Evolutionary conservation across 2,888 invertebrate genomes (phyloP), one percentile per base, ranked within the genome.

Genomic region (Pristionchus arcanus): DNA sequence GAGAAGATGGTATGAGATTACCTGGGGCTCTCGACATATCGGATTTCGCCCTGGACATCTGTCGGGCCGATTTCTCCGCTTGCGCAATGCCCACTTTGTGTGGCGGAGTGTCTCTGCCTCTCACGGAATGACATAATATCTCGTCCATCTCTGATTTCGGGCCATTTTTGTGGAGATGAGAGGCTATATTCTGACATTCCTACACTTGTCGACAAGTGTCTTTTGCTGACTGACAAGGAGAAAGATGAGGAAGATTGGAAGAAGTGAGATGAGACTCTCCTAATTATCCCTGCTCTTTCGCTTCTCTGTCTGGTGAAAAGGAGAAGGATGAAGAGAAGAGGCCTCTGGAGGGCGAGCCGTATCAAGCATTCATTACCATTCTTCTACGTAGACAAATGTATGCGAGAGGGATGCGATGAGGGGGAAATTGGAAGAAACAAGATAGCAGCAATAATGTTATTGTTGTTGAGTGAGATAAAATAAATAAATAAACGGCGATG

Each of bases 351-450:
- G 16, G 28, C 28, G 16, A 1, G 37, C 53, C 42, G 49, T 53
- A 81, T 81, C 81, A 81, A 81, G 81, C 81, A 81, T 81, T 81
- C 81, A 81, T 81, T 81, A 81, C 53, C 81, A 81, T 81, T 81
- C 81, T 81, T 81, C 74, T 19, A 28, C 42, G 28, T 0, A 71
- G 81, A 25, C 37, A 81, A 49, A 53, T 53, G 81, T 81, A 81
- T 81, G 81, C 25, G 49, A 81, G 81, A 28, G 42, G 15, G 77
- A 42, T 25, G 21, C 11, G 34, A 16, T 74, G 37, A 53, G n/a
- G n/a, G 4, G 19, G n/a, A 81, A 81, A 81, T 25, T 74, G 19
- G 74, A 21, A 74, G 74, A 19, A 74, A 37, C 34, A 74, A 11
- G 19, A 74, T 37, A 74, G 19, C 37, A 42, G 19, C 16, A 66